Percentiles rank a stretch among this genome's conserved stretches.
These are phyloP conservation scores for Crematogaster levior DNA, from an alignment of 2,888 invertebrate species.

Conservation along the genomic window DNA sequence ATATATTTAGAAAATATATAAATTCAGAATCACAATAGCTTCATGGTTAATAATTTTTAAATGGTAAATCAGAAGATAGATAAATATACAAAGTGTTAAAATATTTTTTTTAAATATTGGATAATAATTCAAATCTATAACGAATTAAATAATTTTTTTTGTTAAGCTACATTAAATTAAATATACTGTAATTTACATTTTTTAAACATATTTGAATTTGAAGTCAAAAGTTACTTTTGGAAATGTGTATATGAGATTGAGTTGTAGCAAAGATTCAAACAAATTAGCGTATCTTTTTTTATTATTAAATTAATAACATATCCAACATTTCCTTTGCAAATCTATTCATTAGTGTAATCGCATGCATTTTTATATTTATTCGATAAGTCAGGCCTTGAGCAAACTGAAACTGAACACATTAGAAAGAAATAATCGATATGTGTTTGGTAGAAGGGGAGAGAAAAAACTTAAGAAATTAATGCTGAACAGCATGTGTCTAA, in stretches of 20 bases:
- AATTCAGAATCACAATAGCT: conserved; percentile 26
- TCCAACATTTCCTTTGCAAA: background rate
- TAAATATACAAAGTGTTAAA: background rate
- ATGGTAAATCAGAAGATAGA: background rate
- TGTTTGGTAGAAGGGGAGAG: conserved; percentile 1
- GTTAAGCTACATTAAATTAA: background rate
- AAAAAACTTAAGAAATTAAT: background rate
- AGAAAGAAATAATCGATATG: background rate
- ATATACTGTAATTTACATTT: background rate
- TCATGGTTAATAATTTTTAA: conserved; percentile 3
- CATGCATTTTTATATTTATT: background rate
- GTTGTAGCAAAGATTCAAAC: background rate
- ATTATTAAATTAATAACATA: background rate
- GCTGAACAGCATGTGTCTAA: background rate
- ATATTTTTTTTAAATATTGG: background rate
- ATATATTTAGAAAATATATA: conserved; percentile 12
- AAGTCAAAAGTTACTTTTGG: background rate
- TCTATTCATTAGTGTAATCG: background rate
- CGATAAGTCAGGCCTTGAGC: conserved; percentile 16
- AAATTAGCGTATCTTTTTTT: background rate
- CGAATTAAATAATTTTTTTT: background rate
- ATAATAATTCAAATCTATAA: background rate
- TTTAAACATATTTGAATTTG: background rate
- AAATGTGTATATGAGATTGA: background rate
- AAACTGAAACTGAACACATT: conserved; percentile 36